Base-by-base conservation (phyloP, 2,113 vertebrate genomes). In the Lophochroa leadbeateri region DNA sequence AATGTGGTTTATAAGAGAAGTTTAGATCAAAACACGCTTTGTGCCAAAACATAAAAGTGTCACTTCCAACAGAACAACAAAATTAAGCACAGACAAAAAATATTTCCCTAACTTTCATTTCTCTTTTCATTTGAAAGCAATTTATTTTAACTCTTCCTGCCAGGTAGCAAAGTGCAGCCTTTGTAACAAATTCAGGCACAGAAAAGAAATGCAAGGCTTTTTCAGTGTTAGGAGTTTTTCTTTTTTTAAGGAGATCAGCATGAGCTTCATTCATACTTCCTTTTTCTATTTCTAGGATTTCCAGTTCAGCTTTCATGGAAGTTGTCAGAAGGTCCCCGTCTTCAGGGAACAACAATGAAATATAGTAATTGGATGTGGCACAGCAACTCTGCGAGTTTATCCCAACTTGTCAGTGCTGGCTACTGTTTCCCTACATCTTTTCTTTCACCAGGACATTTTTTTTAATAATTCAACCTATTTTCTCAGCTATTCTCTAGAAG, bases 291-390 rank as follows among this genome's bases (percentile, higher is more conserved):
- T 52, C 57, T 47, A 61, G 74, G 52, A 85, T 79, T 87, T 94
- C 70, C 79, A 91, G 79, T 77, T 92, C 53, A 47, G 74, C 68
- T 93, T 96, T 93, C 72, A 46, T 19, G 28, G 77, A 92, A 44
- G 47, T 70, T 95, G 86, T 87, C 78, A 94, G 81, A 87, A 74
- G 35, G 60, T 60, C 75, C 60, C 44, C 60, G 63, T 90, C 92
- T 88, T 82, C 72, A 79, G 77, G 35, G 86, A 94, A 46, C 61
- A 90, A 86, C 77, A 95, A 84, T 61, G 65, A 86, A 92, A 75
- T 46, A 27, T 4, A 88, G 47, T 93, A 96, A 96, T 93, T 96
- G 90, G 77, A 89, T 82, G 90, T 93, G 96, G 80, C 96, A 90
- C 52, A 61, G 53, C 57, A 61, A 29, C 82, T 94, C 74, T n/a